phyloP scores from a whole-genome alignment of 2,797 vertebrate species.

The Eremophila alpestris region DNA sequence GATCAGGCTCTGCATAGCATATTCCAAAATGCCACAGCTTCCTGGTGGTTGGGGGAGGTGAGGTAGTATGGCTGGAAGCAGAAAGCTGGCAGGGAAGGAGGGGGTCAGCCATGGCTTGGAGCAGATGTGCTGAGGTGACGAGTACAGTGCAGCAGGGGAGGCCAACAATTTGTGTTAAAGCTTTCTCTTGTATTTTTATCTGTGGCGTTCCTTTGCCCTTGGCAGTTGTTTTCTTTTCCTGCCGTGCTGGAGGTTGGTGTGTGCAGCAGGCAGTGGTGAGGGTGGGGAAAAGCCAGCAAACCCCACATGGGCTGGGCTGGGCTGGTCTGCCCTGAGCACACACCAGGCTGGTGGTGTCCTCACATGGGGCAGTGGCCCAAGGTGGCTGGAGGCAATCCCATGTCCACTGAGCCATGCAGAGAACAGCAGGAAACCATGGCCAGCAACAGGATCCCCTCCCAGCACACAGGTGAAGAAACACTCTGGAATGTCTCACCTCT shows the following conservation, averaged over 20 bases:
- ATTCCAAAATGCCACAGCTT: not conserved
- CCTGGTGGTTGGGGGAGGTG: fast-evolving
- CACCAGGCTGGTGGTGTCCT: fast-evolving
- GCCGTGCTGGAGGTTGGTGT: fast-evolving
- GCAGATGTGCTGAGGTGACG: not conserved
- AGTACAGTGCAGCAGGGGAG: not conserved
- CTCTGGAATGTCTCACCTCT: not conserved
- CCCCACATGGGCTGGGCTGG: fast-evolving
- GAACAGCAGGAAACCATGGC: not conserved
- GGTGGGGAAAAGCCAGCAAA: not conserved
- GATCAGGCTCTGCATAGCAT: fast-evolving
- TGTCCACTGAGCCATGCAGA: not conserved
- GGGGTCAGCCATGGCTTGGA: not conserved
- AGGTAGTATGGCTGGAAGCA: not conserved
- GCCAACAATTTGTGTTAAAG: not conserved
- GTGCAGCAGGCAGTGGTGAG: not conserved
- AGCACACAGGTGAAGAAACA: fast-evolving
- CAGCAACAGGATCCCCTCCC: fast-evolving
- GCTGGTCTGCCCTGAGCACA: not conserved
- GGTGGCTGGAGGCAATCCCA: not conserved
- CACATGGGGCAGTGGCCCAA: fast-evolving
- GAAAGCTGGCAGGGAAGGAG: not conserved
- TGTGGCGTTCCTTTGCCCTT: too few relatives aligned
- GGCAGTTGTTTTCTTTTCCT: not conserved
- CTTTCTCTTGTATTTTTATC: not conserved